These are phyloP conservation scores for Chymomyza procnemis DNA, from an alignment of 2,888 invertebrate genomes.

Conservation along the genomic window DNA sequence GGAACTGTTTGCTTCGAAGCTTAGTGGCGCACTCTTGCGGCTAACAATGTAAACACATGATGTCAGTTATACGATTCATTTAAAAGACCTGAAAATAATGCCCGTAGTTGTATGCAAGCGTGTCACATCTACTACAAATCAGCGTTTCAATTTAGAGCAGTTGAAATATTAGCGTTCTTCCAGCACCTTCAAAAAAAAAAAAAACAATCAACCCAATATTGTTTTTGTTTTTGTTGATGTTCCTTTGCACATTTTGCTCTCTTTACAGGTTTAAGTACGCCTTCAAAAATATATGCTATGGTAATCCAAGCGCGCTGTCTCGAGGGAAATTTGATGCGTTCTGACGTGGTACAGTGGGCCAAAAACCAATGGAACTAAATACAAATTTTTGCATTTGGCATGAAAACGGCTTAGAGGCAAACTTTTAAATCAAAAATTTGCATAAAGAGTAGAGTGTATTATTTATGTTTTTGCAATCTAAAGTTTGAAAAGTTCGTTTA, in stretches of 20 bases:
- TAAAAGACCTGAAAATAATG: no score
- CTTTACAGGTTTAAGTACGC: slow-evolving; percentile 62
- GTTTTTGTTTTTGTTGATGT: slow-evolving; percentile 22
- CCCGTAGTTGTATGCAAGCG: slow-evolving; percentile 12
- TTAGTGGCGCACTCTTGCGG: no score
- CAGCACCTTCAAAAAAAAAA: neutral
- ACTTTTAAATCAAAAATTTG: no score
- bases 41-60: no score
- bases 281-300: slow-evolving; percentile 36
- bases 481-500: no score
- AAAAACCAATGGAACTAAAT: neutral
- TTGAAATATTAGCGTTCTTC: slow-evolving; percentile 25
- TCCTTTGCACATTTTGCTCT: slow-evolving; percentile 59
- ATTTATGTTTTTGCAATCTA: no score
- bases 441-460: no score
- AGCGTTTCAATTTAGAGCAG: slow-evolving; percentile 62
- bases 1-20: no score
- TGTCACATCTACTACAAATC: slow-evolving; percentile 68
- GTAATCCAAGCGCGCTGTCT: slow-evolving; percentile 35
- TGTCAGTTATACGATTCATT: no score
- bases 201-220: no score
- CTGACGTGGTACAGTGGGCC: neutral
- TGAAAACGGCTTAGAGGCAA: no score
- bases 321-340: slow-evolving; percentile 56
- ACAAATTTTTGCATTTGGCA: neutral